Base-by-base conservation (phyloP, 2,113 vertebrate genomes). In the Ia io region DNA sequence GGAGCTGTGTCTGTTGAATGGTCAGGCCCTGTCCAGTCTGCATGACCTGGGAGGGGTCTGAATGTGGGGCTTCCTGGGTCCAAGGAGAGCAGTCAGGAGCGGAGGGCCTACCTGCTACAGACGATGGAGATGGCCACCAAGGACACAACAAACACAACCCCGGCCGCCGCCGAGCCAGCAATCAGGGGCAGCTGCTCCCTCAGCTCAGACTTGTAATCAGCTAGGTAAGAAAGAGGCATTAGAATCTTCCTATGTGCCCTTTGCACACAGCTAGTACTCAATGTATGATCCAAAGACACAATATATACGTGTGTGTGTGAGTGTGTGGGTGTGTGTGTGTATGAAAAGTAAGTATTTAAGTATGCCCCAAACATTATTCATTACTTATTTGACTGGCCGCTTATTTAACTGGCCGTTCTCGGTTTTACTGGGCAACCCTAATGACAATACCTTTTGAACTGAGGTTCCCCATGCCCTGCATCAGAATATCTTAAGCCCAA, bases 141-240 rank as follows among this genome's bases (percentile, higher is more conserved):
- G 0, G 99, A 99, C 84, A 99, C 99, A 1, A 99, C 99, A 91
- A 99, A 99, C 96, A 99, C 99, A 35, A 99, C 99, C 0, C 99
- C 99, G 0, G 99, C 99, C 0, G 99, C 99, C 0, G 99, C 99
- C 0, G 99, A 99, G 17, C 99, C 99, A 0, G 99, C 99, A 0
- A 99, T 99, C 98, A 99, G 97, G 10, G 99, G 99, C 97, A 99
- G 98, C 98, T 99, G 99, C 88, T 99, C 99, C 84, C 99, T 99
- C 98, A 99, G 98, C 98, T 99, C 99, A 0, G 99, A 99, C 98
- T 99, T 99, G 98, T 99, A 99, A 98, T 99, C 99, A 47, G 99
- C 99, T 99, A 98, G n/a, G 94, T 78, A 78, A 95, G 84, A 97
- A 91, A 85, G 73, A 40, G 37, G 42, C 30, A 37, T 96, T 87